A percentile compares a stretch with the other conserved stretches of the same genome.
Conservation (phyloP, 2,888 invertebrate species). For the Orchesellides sinensis region DNA sequence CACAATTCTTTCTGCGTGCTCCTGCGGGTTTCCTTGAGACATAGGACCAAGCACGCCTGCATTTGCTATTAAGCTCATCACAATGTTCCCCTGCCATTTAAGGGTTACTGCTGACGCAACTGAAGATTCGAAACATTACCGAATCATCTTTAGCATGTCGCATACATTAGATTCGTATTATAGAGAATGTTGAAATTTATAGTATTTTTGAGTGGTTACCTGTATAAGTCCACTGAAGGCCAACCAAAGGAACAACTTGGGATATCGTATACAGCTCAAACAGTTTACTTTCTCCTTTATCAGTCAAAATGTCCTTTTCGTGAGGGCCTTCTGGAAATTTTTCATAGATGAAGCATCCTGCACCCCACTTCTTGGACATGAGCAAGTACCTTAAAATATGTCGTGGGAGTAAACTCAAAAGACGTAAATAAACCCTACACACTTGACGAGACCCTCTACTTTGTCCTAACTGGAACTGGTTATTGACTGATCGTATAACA, state of each 20-base stretch:
- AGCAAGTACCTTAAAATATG: constrained; percentile 59
- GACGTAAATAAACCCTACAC: constrained; percentile 25
- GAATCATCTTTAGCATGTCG: no score
- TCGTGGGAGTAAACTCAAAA: constrained; percentile 55
- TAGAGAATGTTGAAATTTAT: constrained; percentile 6
- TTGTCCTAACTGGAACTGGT: neutral
- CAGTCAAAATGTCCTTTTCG: neutral
- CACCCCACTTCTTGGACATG: constrained; percentile 52
- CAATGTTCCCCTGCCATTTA: constrained; percentile 61
- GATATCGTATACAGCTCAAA: constrained; percentile 59
- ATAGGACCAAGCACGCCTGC: constrained; percentile 45
- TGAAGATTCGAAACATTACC: no score
- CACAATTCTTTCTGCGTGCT: constrained; percentile 47
- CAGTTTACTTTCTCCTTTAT: constrained; percentile 19
- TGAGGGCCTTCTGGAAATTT: constrained; percentile 33
- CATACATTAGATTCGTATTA: no score
- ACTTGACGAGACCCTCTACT: neutral
- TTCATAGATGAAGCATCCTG: constrained; percentile 41
- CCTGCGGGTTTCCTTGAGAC: constrained; percentile 48
- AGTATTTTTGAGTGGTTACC: constrained; percentile 35
- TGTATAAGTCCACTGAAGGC: constrained; percentile 66
- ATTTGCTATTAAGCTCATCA: constrained; percentile 62
- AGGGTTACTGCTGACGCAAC: constrained; percentile 53
- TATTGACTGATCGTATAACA: neutral
- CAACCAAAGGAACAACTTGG: constrained; percentile 61